Evolutionary conservation across 30 jellyfish, hydroid and myxozoan genomes (phyloP).

Genomic region (Turritopsis dohrnii): DNA sequence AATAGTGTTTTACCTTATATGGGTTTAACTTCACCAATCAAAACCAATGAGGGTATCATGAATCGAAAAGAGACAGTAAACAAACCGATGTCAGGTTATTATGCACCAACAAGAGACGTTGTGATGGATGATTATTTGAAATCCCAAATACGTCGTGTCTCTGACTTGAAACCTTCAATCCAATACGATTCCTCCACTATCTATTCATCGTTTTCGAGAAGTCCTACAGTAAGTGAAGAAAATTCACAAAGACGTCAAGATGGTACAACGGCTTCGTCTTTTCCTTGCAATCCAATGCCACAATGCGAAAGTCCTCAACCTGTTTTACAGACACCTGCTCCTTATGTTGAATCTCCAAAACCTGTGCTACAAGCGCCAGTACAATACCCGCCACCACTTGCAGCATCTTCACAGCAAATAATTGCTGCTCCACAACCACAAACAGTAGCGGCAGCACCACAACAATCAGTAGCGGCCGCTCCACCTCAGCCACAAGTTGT

Average conservation of each 20-base stretch:
- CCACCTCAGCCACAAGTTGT: neutral
- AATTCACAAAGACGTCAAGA: conserved; percentile 11
- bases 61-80: neutral
- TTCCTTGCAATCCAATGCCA: conserved; percentile 7
- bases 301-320: conserved; percentile 10
- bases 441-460: neutral
- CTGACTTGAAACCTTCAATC: neutral
- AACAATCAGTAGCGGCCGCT: neutral
- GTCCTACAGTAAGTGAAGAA: neutral
- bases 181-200: neutral
- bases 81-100: neutral
- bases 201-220: neutral
- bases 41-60: neutral
- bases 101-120: neutral
- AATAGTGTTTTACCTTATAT: neutral
- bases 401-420: neutral
- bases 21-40: neutral
- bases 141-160: neutral
- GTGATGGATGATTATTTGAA: neutral
- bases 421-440: neutral
- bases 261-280: neutral
- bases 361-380: neutral
- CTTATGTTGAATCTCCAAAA: conserved; percentile 4
- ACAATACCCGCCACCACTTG: neutral
- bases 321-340: conserved; percentile 5